Percentiles rank a stretch among this genome's conserved stretches.
Conservation (phyloP, 2,797 vertebrate species). For the Triplophysa yarkandensis region DNA sequence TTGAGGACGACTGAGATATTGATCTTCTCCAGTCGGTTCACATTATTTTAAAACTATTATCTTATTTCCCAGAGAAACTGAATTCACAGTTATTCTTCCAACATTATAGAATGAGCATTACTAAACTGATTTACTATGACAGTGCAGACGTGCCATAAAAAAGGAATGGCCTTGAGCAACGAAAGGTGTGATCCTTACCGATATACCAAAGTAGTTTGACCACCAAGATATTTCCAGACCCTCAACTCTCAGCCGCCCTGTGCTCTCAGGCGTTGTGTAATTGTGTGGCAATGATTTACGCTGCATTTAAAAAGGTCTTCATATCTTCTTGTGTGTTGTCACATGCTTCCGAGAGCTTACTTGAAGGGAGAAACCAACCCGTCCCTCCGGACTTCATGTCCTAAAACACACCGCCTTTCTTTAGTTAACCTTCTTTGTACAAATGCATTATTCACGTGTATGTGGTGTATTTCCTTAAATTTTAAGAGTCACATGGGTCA, state of each 20-base stretch:
- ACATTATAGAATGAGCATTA: neutral
- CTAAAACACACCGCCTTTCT: no score
- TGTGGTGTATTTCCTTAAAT: slow-evolving; percentile 45
- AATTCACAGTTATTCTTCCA: slow-evolving; percentile 6
- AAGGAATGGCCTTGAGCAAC: slow-evolving; percentile 15
- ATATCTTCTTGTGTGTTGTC: slow-evolving; percentile 30
- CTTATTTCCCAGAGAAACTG: neutral
- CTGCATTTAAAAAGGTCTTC: slow-evolving; percentile 27
- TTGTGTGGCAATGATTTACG: slow-evolving; percentile 14
- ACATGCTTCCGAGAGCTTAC: slow-evolving; percentile 36
- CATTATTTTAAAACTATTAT: neutral
- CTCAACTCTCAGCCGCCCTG: slow-evolving; percentile 21
- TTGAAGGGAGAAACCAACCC: slow-evolving; percentile 32
- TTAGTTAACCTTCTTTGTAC: slow-evolving; percentile 26
- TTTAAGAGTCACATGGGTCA: slow-evolving; percentile 54
- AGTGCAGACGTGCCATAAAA: slow-evolving; percentile 15
- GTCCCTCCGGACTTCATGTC: neutral
- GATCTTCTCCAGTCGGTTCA: neutral
- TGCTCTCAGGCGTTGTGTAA: slow-evolving; percentile 23
- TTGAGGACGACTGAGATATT: neutral
- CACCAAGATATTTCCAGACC: slow-evolving; percentile 17
- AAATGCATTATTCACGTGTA: slow-evolving; percentile 23
- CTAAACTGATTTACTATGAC: slow-evolving; percentile 17
- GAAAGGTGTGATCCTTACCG: slow-evolving; percentile 13
- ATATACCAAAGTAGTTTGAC: slow-evolving; percentile 50